These are phyloP conservation scores for Tricholaema leucomelas DNA, from an alignment of 2,113 vertebrate species.

Conservation along the genomic window DNA sequence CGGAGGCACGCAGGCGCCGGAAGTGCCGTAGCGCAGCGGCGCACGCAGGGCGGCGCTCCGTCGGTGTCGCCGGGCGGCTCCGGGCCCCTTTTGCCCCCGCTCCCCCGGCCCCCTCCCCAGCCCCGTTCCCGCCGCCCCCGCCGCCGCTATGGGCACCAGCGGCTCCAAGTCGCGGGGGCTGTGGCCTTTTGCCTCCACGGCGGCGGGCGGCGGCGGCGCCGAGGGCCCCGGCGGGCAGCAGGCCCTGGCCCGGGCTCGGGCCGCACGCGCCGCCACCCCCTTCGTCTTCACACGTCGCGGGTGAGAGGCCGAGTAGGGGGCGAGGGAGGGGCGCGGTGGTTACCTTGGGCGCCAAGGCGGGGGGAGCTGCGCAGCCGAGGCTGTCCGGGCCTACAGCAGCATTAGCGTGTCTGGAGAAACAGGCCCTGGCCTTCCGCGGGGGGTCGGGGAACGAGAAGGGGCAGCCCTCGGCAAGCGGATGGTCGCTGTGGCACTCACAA, in stretches of 20 bases:
- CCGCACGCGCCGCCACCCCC: slow-evolving; percentile 80
- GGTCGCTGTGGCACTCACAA: background rate
- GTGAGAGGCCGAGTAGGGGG: slow-evolving; percentile 64
- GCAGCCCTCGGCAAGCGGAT: background rate
- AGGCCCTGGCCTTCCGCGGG: background rate
- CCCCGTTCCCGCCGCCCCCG: background rate
- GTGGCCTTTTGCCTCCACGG: slow-evolving; percentile 86
- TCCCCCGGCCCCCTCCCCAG: slow-evolving; percentile 43
- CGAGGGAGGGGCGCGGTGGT: background rate
- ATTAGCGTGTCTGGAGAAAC: background rate
- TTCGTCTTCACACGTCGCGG: slow-evolving; percentile 92
- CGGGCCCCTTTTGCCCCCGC: background rate
- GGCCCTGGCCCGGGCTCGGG: slow-evolving; percentile 82
- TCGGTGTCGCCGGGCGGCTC: background rate
- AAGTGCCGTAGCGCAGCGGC: background rate
- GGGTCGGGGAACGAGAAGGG: no score
- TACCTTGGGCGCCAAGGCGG: background rate
- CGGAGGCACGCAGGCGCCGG: background rate
- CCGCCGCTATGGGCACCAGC: slow-evolving; percentile 88
- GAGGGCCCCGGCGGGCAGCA: slow-evolving; percentile 79
- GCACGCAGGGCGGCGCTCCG: background rate
- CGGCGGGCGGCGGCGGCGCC: slow-evolving; percentile 76
- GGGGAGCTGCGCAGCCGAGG: background rate
- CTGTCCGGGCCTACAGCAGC: background rate
- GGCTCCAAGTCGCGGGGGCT: slow-evolving; percentile 88